phyloP scores from a whole-genome alignment of 2,888 invertebrate species.

The Watsonalla cultraria region DNA sequence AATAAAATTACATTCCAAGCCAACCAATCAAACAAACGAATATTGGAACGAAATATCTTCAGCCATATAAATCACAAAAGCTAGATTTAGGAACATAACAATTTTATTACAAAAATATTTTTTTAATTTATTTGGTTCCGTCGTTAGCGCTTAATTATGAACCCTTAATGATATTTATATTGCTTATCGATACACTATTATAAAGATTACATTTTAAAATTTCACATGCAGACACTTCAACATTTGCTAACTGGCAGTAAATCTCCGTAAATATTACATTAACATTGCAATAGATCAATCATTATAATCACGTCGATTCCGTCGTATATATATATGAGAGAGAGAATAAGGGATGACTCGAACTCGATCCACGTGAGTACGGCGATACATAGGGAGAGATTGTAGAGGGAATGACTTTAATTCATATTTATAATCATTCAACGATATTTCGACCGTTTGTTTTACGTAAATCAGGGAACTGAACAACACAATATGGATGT shows the following conservation, averaged over 20 bases:
- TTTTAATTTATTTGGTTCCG: slow-evolving; percentile 49
- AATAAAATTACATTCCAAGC: background rate
- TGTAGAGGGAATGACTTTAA: too few relatives aligned
- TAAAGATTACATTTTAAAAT: background rate
- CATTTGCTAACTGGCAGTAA: background rate
- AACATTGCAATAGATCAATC: too few relatives aligned
- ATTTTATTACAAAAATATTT: slow-evolving; percentile 54
- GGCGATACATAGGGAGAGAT: too few relatives aligned
- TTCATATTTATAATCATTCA: too few relatives aligned
- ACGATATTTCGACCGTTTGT: too few relatives aligned
- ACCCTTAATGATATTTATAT: slow-evolving; percentile 13
- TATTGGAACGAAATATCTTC: background rate
- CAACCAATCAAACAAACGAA: background rate
- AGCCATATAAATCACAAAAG: slow-evolving; percentile 23
- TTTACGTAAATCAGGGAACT: too few relatives aligned
- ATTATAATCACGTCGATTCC: too few relatives aligned
- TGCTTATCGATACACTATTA: background rate
- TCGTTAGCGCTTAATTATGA: slow-evolving; percentile 25
- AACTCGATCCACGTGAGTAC: too few relatives aligned
- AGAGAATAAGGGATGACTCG: too few relatives aligned
- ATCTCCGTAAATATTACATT: background rate
- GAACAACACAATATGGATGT: too few relatives aligned
- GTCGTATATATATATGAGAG: too few relatives aligned
- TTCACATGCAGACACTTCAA: background rate
- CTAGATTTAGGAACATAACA: slow-evolving; percentile 57